phyloP scores from a whole-genome alignment of 2,888 invertebrate genomes.

The Noctua fimbriata region DNA sequence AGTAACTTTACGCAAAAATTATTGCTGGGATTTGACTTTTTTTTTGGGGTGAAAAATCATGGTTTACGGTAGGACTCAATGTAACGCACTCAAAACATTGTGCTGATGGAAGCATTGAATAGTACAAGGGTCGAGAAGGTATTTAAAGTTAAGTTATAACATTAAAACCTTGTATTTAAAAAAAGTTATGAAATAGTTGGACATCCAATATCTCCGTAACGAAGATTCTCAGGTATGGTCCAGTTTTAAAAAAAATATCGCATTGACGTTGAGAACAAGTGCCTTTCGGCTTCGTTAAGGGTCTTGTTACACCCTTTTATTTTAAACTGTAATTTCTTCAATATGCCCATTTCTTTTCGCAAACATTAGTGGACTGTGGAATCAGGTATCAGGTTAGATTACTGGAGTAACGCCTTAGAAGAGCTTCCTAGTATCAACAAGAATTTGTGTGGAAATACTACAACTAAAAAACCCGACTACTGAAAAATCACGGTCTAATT shows the following conservation, averaged over 20 bases:
- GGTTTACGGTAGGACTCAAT: neutral
- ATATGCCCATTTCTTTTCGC: neutral
- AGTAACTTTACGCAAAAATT: neutral
- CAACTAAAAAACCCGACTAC: no score
- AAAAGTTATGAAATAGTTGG: neutral
- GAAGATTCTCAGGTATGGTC: neutral
- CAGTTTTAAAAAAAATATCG: neutral
- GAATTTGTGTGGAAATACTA: no score
- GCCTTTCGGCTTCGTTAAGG: neutral
- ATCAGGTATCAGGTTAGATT: neutral
- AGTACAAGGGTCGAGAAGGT: neutral
- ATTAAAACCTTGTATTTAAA: neutral
- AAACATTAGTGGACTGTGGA: neutral
- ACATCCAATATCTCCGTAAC: neutral
- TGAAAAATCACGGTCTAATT: no score
- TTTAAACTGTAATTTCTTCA: neutral
- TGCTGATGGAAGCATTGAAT: neutral
- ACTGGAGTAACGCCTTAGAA: neutral
- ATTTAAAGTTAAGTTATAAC: neutral
- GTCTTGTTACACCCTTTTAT: neutral
- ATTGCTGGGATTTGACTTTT: neutral
- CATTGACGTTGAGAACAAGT: neutral
- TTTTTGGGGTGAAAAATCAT: neutral
- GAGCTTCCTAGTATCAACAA: neutral
- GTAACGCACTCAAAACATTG: neutral